Evolutionary conservation across 2,113 vertebrate genomes (phyloP).

Genomic region (Peucedramus taeniatus): DNA sequence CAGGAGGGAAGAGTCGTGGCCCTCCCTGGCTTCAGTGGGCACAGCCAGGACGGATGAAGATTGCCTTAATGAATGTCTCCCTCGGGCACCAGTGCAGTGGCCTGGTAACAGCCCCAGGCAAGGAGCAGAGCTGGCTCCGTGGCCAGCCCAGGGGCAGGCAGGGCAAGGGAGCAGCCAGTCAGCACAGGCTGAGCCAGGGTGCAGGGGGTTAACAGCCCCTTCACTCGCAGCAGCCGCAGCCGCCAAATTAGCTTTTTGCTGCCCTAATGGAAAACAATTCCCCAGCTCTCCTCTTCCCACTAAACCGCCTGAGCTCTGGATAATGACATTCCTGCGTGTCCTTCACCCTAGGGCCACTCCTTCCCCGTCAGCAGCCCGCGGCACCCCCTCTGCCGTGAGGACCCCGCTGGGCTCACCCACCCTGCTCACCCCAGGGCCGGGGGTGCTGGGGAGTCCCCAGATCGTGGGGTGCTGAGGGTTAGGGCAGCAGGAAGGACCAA

Average conservation of each 20-base stretch:
- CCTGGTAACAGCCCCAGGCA: neutral
- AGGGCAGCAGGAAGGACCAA: neutral
- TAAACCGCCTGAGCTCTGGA: neutral
- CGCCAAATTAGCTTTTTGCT: slow-evolving; percentile 47
- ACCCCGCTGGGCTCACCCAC: neutral
- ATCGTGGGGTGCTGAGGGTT: neutral
- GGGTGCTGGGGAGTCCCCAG: neutral
- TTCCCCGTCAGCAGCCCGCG: neutral
- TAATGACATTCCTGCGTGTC: neutral
- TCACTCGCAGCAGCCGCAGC: neutral
- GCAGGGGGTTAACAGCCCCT: slow-evolving; percentile 30
- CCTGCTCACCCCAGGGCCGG: neutral
- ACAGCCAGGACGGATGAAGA: neutral
- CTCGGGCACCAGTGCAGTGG: neutral
- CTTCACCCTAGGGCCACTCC: neutral
- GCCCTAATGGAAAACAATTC: slow-evolving; percentile 54
- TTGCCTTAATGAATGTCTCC: neutral
- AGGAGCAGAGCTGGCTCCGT: neutral
- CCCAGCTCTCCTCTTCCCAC: neutral
- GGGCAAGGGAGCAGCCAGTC: neutral
- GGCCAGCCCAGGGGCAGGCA: neutral
- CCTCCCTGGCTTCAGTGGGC: neutral
- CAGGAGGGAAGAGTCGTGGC: neutral
- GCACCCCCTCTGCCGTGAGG: neutral
- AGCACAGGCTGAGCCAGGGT: neutral